These are phyloP conservation scores for Caenorhabditis briggsae DNA, from an alignment of 1,140 invertebrate genomes.

Conservation along the genomic window DNA sequence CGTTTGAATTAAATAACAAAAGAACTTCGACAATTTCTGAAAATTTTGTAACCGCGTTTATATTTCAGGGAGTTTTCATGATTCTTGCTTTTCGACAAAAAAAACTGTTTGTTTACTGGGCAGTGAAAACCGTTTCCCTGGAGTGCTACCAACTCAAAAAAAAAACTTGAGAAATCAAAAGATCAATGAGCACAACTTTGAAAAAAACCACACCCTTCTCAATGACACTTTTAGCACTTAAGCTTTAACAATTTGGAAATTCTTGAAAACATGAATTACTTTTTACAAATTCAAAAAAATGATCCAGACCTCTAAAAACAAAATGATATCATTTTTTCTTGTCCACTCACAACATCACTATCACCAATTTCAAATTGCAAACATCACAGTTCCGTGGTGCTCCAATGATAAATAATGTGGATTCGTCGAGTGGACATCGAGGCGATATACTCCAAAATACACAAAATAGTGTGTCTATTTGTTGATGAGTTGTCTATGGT, in stretches of 20 bases:
- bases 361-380: constrained; percentile 13
- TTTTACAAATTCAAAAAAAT: too few relatives aligned
- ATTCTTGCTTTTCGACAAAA: too few relatives aligned
- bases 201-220: constrained; percentile 32
- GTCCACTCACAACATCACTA: constrained; percentile 21
- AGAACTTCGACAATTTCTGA: not conserved
- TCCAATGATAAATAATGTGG: constrained; percentile 12
- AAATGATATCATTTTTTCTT: not conserved
- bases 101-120: not conserved
- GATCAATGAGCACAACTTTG: constrained; percentile 9
- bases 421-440: constrained; percentile 12
- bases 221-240: not conserved
- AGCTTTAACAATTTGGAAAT: too few relatives aligned
- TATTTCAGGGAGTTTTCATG: too few relatives aligned
- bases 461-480: constrained; percentile 35
- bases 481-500: not conserved
- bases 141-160: not conserved
- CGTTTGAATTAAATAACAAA: too few relatives aligned
- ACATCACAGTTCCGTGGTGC: not conserved
- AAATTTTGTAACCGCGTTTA: not conserved
- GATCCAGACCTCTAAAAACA: too few relatives aligned
- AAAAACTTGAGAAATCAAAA: constrained; percentile 21
- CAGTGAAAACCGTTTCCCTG: not conserved
- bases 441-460: constrained; percentile 35
- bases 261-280: too few relatives aligned